These are phyloP conservation scores for Drosophila rellima DNA, from an alignment of 2,888 invertebrate genomes.

Conservation along the genomic window DNA sequence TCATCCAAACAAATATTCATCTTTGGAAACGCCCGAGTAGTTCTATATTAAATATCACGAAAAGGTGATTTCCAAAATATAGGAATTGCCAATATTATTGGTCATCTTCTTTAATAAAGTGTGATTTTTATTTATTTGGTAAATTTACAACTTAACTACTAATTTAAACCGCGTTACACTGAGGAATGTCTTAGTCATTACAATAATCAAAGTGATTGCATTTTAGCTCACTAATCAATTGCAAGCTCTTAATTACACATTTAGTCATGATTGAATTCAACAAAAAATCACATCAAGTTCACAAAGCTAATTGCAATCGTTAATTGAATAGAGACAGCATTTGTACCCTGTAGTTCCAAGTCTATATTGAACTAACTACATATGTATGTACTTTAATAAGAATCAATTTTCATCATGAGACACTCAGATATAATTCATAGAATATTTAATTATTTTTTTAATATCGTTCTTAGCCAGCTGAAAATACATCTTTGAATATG, in stretches of 20 bases:
- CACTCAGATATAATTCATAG: too few relatives aligned
- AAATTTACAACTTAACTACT: constrained; percentile 1
- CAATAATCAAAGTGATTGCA: constrained; percentile 42
- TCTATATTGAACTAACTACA: too few relatives aligned
- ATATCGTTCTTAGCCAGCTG: too few relatives aligned
- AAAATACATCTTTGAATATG: background rate
- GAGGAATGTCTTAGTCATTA: constrained; percentile 7
- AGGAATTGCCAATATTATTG: constrained; percentile 20
- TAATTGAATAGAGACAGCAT: background rate
- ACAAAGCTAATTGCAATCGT: background rate
- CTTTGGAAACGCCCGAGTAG: constrained; percentile 9
- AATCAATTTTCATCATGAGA: too few relatives aligned
- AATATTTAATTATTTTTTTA: too few relatives aligned
- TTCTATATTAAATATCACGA: background rate
- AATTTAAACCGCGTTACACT: background rate
- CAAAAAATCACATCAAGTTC: constrained; percentile 29
- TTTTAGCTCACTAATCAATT: constrained; percentile 41
- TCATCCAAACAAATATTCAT: constrained; percentile 29
- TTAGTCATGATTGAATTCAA: constrained; percentile 39
- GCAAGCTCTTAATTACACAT: constrained; percentile 37
- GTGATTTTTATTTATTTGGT: constrained; percentile 24
- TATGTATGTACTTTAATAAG: background rate
- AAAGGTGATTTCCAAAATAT: constrained; percentile 30
- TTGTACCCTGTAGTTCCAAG: background rate
- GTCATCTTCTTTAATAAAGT: background rate